These are phyloP conservation scores for Sebastes steindachneri DNA, from an alignment of 2,797 vertebrate genomes.

Conservation along the genomic window DNA sequence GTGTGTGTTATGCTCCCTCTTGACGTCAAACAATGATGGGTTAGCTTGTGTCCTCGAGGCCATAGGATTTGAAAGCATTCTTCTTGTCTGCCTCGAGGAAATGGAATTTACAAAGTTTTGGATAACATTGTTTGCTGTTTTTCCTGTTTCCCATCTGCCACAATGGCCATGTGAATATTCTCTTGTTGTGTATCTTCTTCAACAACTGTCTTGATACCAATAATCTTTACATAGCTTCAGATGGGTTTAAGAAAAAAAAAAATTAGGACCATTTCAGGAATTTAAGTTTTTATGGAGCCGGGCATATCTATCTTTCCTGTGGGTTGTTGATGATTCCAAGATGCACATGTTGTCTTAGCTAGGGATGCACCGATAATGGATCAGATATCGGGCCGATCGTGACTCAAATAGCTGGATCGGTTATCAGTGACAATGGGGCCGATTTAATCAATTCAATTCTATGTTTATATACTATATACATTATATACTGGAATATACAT, in stretches of 20 bases:
- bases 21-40: constrained; percentile 26
- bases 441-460: too few relatives aligned
- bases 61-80: neutral
- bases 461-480: too few relatives aligned
- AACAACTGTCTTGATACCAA: neutral
- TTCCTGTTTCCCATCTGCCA: constrained; percentile 26
- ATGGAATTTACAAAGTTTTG: constrained; percentile 1
- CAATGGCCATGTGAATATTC: neutral
- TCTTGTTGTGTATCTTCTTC: neutral
- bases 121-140: constrained; percentile 45
- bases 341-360: constrained; percentile 12
- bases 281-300: constrained; percentile 6
- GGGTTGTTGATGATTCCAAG: constrained; percentile 8
- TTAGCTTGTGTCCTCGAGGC: constrained; percentile 29
- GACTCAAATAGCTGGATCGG: too few relatives aligned
- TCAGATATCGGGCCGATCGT: accelerated
- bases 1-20: neutral
- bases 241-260: neutral
- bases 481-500: too few relatives aligned
- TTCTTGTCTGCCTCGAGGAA: constrained; percentile 15
- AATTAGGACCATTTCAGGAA: neutral
- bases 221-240: neutral
- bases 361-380: too few relatives aligned
- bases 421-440: too few relatives aligned
- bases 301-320: constrained; percentile 10